Conservation (phyloP, 2,113 vertebrate species). For the Eupsittula cactorum region DNA sequence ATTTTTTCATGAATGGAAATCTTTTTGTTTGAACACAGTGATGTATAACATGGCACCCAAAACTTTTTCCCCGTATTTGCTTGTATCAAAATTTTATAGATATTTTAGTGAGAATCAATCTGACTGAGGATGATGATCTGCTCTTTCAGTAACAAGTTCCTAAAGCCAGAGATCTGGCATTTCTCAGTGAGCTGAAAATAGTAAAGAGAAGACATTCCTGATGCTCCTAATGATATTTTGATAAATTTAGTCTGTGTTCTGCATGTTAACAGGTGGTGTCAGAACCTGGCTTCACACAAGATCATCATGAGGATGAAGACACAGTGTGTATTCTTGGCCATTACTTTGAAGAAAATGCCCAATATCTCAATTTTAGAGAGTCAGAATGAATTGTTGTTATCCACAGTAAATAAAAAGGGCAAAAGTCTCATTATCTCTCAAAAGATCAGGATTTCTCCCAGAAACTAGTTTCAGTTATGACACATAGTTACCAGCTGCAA, state of each 20-base stretch:
- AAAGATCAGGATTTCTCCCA: neutral
- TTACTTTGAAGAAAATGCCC: neutral
- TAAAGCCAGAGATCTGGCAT: neutral
- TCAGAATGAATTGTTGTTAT: neutral
- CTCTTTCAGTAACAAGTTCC: neutral
- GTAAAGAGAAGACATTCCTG: neutral
- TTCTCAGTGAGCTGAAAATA: neutral
- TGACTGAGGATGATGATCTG: neutral
- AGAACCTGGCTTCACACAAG: neutral
- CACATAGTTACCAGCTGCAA: neutral
- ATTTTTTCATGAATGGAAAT: neutral
- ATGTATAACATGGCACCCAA: neutral
- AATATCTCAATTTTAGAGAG: neutral
- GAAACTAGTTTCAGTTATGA: neutral
- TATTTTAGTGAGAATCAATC: neutral
- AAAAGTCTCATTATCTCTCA: neutral
- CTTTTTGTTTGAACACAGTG: neutral
- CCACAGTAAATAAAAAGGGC: neutral
- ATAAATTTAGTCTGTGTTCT: neutral
- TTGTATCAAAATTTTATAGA: neutral
- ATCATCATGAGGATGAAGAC: neutral
- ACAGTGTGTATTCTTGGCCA: neutral
- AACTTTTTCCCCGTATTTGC: neutral
- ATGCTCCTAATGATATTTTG: neutral
- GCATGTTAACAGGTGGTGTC: neutral